These are phyloP conservation scores for Hydropotes inermis DNA, from an alignment of 2,113 vertebrate genomes.

Conservation along the genomic window DNA sequence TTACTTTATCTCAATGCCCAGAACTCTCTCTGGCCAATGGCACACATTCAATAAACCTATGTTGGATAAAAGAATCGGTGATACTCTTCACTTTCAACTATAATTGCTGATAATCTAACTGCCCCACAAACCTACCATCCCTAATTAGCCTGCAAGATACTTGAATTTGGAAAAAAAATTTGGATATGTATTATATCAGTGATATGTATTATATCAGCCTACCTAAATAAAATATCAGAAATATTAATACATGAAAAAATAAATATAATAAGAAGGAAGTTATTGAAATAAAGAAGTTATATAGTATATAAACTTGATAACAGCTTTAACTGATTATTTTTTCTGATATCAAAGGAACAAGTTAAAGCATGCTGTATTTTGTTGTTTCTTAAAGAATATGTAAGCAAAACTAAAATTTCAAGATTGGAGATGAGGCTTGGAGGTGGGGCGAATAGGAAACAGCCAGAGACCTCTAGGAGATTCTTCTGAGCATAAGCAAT, in stretches of 20 bases:
- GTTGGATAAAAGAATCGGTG: not conserved
- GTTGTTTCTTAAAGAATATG: not conserved
- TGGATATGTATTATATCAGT: not conserved
- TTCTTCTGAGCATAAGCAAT: too few relatives aligned
- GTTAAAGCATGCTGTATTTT: not conserved
- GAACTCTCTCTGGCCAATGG: not conserved
- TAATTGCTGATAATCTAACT: not conserved
- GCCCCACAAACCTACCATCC: not conserved
- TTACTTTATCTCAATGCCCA: not conserved
- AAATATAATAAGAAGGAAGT: not conserved
- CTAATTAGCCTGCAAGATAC: not conserved
- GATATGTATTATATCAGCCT: not conserved
- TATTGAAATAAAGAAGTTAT: not conserved
- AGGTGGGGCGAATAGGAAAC: not conserved
- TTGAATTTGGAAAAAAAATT: not conserved
- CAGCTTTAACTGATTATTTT: not conserved
- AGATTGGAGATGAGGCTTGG: not conserved
- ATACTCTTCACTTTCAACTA: not conserved
- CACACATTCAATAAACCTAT: not conserved
- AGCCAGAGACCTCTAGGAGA: not conserved
- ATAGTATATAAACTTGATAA: not conserved
- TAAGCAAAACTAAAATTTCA: not conserved
- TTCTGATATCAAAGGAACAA: not conserved
- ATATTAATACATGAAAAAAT: not conserved
- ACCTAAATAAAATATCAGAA: not conserved